Evolutionary conservation across 2,888 invertebrate genomes (phyloP), one percentile per base, ranked within the genome.

Genomic region (Drymonia ruficornis): DNA sequence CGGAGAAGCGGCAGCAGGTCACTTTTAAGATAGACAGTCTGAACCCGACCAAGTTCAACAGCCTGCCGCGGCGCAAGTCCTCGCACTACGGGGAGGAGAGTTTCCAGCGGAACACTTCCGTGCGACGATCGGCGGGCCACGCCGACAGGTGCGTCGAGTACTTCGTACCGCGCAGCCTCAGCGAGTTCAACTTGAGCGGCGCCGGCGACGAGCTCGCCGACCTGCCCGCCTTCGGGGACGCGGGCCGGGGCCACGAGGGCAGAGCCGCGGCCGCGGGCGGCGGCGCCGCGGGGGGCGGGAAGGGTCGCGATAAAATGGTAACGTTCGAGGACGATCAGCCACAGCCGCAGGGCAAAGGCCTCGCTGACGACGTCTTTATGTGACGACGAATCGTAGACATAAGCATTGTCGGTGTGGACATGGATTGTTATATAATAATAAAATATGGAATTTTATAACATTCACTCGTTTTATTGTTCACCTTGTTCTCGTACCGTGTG

Each of bases 161-260:
- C 83, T 97, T 97, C 81, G 96, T 97, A 61, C 97, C 97, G 59
- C 93, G 97, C 56, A 96, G 96, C 84, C 94, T 97, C 55, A 97
- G 97, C 85, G 97, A 97, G 81, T 97, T 97, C 77, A 96, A 97
- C 81, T 84, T 97, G 55, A 95, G 96, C 40, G 95, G 9, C 92
- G 94, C 49, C 94, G 95, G 72, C 63, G 60, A 50, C 51, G 80
- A 62, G 59, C 59, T 83, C 53, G 77, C 72, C 58, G 80, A 81
- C 19, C 67, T 81, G 44, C 60, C 72, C 46, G 45, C 67, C 54
- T 19, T 56, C 8, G 52, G 68, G 52, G n/a, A 62, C 55, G 42
- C 63, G 42, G 48, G 50, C 23, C 49, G 95, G 15, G 54, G 42
- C 59, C 54, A 55, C 67, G 55, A 76, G 80, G 59, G 71, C 79